Conservation (phyloP, 2,113 vertebrate species). For the Pelusios castaneus region DNA sequence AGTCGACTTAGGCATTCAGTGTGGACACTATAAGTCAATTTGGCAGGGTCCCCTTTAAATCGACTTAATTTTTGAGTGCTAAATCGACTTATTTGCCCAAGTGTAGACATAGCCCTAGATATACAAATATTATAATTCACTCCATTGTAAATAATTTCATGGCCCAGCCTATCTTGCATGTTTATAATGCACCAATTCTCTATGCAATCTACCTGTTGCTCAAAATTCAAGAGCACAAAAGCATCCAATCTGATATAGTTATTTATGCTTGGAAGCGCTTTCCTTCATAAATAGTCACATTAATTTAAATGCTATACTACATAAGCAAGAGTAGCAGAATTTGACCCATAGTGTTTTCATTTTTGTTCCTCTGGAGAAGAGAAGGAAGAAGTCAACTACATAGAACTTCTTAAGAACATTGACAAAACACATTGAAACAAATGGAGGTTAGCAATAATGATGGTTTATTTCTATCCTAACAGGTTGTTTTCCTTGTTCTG, state of each 20-base stretch:
- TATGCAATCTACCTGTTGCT: neutral
- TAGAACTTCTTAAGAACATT: neutral
- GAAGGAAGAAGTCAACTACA: neutral
- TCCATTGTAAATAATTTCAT: neutral
- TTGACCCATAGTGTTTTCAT: neutral
- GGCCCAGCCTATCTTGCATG: fast-evolving
- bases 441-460: neutral
- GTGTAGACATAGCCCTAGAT: too few species aligned
- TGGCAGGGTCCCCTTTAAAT: too few species aligned
- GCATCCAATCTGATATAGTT: neutral
- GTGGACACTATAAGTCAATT: too few species aligned
- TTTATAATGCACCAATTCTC: neutral
- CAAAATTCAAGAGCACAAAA: neutral
- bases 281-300: neutral
- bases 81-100: too few species aligned
- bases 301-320: fast-evolving
- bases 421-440: neutral
- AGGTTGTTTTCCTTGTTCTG: neutral
- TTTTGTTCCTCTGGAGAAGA: neutral
- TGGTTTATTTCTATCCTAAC: neutral
- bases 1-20: too few species aligned
- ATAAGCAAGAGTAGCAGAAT: neutral
- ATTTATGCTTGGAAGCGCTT: neutral
- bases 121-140: neutral
- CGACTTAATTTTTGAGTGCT: too few species aligned